phyloP scores from a whole-genome alignment of 2,797 vertebrate genomes.

The Chiroxiphia lanceolata region DNA sequence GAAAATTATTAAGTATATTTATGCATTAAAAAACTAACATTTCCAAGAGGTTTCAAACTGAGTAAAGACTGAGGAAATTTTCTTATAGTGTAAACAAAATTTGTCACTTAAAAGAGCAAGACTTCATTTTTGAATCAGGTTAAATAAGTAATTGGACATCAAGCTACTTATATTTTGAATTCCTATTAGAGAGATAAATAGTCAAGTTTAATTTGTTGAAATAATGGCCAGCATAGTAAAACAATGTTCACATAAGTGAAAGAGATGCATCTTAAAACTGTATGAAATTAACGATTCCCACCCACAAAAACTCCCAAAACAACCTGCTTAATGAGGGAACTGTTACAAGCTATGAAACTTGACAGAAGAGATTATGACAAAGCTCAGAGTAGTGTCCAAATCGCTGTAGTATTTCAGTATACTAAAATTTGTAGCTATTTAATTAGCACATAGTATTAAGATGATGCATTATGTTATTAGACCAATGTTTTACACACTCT shows the following conservation, averaged over 20 bases:
- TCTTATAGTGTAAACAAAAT: background rate
- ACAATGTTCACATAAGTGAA: background rate
- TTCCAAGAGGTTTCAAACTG: constrained; percentile 14
- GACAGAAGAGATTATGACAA: background rate
- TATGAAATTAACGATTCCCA: constrained; percentile 40
- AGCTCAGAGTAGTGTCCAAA: background rate
- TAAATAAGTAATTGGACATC: background rate
- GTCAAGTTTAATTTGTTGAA: constrained; percentile 44
- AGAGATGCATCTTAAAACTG: constrained; percentile 3
- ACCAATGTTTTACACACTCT: constrained; percentile 10
- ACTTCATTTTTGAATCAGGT: background rate
- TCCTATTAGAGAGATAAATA: constrained; percentile 40
- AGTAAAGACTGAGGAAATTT: constrained; percentile 6
- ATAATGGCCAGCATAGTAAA: constrained; percentile 29
- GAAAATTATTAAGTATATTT: background rate
- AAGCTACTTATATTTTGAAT: constrained; percentile 21
- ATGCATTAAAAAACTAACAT: background rate
- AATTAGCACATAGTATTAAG: constrained; percentile 1
- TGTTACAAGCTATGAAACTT: background rate
- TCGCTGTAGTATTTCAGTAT: background rate
- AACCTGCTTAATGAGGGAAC: constrained; percentile 36
- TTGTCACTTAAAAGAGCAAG: constrained; percentile 25
- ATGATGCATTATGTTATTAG: background rate
- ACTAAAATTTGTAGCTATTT: constrained; percentile 8
- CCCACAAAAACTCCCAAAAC: constrained; percentile 2